Percentiles rank a stretch among this genome's conserved stretches.
phyloP scores from a whole-genome alignment of 2,797 vertebrate genomes.

The Hemitrygon akajei region DNA sequence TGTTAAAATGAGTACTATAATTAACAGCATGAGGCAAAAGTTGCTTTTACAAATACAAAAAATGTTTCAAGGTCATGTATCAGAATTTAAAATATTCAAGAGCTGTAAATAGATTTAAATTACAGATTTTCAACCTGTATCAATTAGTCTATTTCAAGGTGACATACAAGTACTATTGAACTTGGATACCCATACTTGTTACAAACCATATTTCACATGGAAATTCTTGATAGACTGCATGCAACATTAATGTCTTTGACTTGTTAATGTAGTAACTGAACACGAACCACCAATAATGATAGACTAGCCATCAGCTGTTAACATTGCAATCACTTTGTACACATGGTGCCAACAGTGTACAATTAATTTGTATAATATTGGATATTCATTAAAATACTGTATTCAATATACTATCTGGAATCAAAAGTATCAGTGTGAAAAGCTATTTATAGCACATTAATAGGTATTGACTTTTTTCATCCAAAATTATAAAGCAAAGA shows the following conservation, averaged over 20 bases:
- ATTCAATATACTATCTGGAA: not conserved
- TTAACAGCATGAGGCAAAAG: not conserved
- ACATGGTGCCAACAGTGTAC: not conserved
- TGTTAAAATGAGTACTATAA: not conserved
- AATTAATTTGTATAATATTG: not conserved
- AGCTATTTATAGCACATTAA: not conserved
- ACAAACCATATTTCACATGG: not conserved
- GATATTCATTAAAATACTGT: not conserved
- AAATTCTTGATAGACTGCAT: not conserved
- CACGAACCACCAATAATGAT: not conserved
- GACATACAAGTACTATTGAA: too few species aligned
- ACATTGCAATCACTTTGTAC: not conserved
- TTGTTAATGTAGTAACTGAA: not conserved
- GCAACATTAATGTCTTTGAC: not conserved
- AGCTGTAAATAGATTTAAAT: not conserved
- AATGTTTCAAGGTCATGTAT: not conserved
- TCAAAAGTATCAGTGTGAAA: not conserved
- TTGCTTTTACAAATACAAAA: not conserved
- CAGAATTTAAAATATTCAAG: not conserved
- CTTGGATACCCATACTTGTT: not conserved
- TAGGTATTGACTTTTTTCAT: not conserved
- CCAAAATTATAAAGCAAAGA: not conserved
- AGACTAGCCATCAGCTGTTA: not conserved
- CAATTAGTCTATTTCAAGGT: not conserved
- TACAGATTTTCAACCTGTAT: not conserved